These are phyloP conservation scores for Nipponia nippon DNA, from an alignment of 2,113 vertebrate genomes.

Conservation along the genomic window DNA sequence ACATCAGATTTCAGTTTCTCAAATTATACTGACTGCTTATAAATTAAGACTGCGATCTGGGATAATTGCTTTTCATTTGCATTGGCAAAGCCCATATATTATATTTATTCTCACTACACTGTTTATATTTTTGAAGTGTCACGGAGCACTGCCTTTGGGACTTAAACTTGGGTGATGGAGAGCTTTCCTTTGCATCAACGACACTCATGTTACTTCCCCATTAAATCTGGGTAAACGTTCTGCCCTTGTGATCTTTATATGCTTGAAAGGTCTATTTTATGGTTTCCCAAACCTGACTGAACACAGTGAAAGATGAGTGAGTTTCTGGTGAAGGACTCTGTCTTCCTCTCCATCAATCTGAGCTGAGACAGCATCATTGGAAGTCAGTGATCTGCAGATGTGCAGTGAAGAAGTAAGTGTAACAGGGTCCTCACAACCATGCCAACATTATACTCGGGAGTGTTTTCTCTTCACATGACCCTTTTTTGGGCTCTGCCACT, in stretches of 20 bases:
- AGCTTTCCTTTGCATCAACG: conserved; percentile 15
- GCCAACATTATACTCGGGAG: accelerated
- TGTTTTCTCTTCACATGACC: not conserved
- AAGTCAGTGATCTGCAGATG: not conserved
- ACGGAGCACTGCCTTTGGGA: conserved; percentile 31
- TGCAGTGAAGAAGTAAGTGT: not conserved
- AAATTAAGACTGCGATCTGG: conserved; percentile 62
- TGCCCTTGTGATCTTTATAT: conserved; percentile 9
- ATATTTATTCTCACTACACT: conserved; percentile 54
- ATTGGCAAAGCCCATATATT: conserved; percentile 53
- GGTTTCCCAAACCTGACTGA: conserved; percentile 19
- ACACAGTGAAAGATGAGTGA: conserved; percentile 2
- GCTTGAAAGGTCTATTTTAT: conserved; percentile 25
- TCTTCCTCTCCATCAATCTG: not conserved
- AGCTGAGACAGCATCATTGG: not conserved
- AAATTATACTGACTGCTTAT: conserved; percentile 68
- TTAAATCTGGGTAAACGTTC: not conserved
- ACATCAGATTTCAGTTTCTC: conserved; percentile 69
- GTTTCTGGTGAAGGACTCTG: not conserved
- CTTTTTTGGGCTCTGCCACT: not conserved
- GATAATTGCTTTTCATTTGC: conserved; percentile 69
- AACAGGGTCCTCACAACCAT: not conserved
- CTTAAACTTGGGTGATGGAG: conserved; percentile 22
- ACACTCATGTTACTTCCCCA: not conserved
- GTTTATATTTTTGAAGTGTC: conserved; percentile 55